Evolutionary conservation across 2,113 vertebrate species (phyloP).

Genomic region (Macquaria ambigua): DNA sequence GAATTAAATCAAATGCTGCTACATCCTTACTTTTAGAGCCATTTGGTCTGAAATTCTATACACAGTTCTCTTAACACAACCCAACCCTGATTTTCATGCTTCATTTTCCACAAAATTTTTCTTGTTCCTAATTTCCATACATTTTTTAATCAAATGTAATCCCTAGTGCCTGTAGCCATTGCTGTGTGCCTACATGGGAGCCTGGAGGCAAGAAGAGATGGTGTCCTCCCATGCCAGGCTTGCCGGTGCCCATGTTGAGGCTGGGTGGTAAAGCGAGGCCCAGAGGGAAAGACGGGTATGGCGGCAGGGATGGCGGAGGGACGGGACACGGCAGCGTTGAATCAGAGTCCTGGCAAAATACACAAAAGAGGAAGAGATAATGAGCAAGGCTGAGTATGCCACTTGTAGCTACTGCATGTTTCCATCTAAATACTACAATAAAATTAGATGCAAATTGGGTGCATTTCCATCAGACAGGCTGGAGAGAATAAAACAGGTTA

Average conservation of each 20-base stretch:
- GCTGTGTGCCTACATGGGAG: conserved; percentile 87
- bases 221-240: conserved; percentile 85
- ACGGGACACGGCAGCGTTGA: conserved; percentile 88
- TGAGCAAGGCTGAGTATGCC: background rate
- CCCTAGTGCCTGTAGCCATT: background rate
- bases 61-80: too few relatives aligned
- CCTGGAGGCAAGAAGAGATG: conserved; percentile 88
- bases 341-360: conserved; percentile 91
- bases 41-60: background rate
- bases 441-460: background rate
- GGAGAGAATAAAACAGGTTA: background rate
- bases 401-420: background rate
- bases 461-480: background rate
- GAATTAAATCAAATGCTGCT: background rate
- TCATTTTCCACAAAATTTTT: background rate
- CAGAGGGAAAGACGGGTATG: conserved; percentile 89
- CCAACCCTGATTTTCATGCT: background rate
- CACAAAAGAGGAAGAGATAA: background rate
- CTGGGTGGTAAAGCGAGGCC: conserved; percentile 85
- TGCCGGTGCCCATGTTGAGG: conserved; percentile 87
- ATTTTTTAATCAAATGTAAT: background rate
- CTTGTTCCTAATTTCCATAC: background rate
- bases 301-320: conserved; percentile 85
- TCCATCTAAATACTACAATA: background rate
- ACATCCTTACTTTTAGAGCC: background rate